These are phyloP conservation scores for Microchirus variegatus DNA, from an alignment of 2,797 vertebrate genomes.

Conservation along the genomic window DNA sequence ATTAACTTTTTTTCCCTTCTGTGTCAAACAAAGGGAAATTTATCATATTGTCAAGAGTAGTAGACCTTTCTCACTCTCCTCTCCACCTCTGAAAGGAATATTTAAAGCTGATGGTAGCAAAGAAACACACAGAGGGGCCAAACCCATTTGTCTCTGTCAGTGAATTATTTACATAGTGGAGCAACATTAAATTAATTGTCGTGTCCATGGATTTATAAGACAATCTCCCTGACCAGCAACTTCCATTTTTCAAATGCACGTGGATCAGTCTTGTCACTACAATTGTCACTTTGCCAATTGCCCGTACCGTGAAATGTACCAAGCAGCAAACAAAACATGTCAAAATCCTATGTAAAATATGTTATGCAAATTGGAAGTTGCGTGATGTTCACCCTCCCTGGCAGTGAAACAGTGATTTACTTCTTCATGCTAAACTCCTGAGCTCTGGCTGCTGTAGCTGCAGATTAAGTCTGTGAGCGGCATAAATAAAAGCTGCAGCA, in stretches of 20 bases:
- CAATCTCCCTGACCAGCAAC: background rate
- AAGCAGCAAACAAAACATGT: no score
- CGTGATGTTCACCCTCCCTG: no score
- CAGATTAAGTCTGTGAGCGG: no score
- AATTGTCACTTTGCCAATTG: background rate
- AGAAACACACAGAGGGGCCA: slow-evolving; percentile 4
- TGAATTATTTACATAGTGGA: slow-evolving; percentile 53
- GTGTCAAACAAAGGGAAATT: slow-evolving; percentile 58
- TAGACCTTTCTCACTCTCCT: slow-evolving; percentile 15
- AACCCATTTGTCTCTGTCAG: slow-evolving; percentile 17
- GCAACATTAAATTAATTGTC: slow-evolving; percentile 32
- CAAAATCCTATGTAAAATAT: no score
- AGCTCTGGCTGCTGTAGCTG: no score
- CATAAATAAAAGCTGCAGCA: no score
- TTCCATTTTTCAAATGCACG: slow-evolving; percentile 3
- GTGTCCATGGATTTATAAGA: slow-evolving; percentile 40
- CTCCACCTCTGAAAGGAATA: slow-evolving; percentile 30
- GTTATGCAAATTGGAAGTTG: no score
- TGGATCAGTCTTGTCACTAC: background rate
- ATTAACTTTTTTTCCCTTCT: slow-evolving; percentile 61
- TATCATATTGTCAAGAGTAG: slow-evolving; percentile 53
- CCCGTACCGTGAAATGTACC: background rate
- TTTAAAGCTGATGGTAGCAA: slow-evolving; percentile 23
- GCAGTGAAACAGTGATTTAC: no score
- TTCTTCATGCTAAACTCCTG: no score